Evolutionary conservation across 2,797 vertebrate species (phyloP).

Genomic region (Cossypha caffra): DNA sequence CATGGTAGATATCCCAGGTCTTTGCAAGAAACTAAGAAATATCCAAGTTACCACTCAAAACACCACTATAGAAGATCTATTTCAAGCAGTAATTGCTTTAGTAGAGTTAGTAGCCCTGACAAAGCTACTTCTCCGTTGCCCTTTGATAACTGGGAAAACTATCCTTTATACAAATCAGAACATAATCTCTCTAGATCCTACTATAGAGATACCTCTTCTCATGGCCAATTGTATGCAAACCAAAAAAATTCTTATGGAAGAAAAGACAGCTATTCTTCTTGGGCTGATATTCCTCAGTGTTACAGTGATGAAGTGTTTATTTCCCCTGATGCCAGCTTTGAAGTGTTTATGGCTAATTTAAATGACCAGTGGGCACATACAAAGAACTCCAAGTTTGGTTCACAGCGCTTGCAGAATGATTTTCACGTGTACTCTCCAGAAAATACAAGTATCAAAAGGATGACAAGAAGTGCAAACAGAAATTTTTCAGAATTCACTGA

Average conservation of each 20-base stretch:
- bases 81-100: slow-evolving; percentile 39
- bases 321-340: slow-evolving; percentile 60
- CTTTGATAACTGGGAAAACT: slow-evolving; percentile 73
- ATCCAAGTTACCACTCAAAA: slow-evolving; percentile 60
- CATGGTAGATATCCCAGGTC: not conserved
- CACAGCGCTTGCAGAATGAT: not conserved
- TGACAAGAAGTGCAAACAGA: slow-evolving; percentile 28
- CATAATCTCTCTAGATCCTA: slow-evolving; percentile 60
- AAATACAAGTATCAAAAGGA: not conserved
- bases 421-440: slow-evolving; percentile 24
- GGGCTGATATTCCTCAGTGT: slow-evolving; percentile 50
- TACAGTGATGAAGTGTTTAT: slow-evolving; percentile 46
- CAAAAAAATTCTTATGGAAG: slow-evolving; percentile 43
- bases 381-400: slow-evolving; percentile 9
- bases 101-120: slow-evolving; percentile 36
- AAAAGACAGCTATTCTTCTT: slow-evolving; percentile 45
- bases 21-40: slow-evolving; percentile 59
- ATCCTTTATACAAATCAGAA: slow-evolving; percentile 61
- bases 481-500: not conserved
- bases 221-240: slow-evolving; percentile 34
- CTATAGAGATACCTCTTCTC: slow-evolving; percentile 51
- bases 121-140: slow-evolving; percentile 4
- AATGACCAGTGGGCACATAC: slow-evolving; percentile 3
- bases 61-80: slow-evolving; percentile 29
- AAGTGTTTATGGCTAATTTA: slow-evolving; percentile 53